These are phyloP conservation scores for Atta cephalotes DNA, from an alignment of 1,140 invertebrate species.

Conservation along the genomic window DNA sequence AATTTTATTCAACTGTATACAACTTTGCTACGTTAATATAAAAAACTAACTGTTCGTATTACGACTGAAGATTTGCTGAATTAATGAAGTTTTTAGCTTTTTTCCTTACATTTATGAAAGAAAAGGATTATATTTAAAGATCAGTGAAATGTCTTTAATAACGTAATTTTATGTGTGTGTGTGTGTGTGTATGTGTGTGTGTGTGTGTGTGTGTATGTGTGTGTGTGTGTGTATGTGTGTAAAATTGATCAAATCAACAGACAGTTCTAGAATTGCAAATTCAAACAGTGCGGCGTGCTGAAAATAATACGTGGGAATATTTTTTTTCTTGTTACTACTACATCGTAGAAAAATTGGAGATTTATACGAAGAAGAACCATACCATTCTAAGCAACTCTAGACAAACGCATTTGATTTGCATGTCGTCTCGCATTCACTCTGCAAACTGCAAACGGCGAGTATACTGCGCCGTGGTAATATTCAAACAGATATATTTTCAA, in stretches of 20 bases:
- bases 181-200: too few species aligned
- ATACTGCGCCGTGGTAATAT: constrained; percentile 17
- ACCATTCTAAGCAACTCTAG: background rate
- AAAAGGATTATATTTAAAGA: background rate
- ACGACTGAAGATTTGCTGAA: too few species aligned
- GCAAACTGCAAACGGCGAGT: constrained; percentile 22
- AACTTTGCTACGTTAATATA: too few species aligned
- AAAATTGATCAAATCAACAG: background rate
- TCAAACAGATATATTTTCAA: constrained; percentile 60
- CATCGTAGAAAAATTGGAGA: background rate
- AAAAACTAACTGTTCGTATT: too few species aligned
- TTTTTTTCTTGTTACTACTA: background rate
- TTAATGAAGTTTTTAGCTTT: too few species aligned
- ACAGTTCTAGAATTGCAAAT: background rate
- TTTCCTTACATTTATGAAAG: background rate
- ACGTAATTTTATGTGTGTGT: background rate
- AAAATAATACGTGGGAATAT: background rate
- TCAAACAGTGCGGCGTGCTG: background rate
- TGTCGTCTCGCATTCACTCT: constrained; percentile 30
- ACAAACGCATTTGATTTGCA: constrained; percentile 42
- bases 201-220: too few species aligned
- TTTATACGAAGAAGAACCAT: background rate
- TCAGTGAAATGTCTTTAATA: background rate
- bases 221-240: background rate
- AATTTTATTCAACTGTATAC: too few species aligned